Evolutionary conservation across 2,797 vertebrate species (phyloP).

Genomic region (Sylvilagus floridanus): DNA sequence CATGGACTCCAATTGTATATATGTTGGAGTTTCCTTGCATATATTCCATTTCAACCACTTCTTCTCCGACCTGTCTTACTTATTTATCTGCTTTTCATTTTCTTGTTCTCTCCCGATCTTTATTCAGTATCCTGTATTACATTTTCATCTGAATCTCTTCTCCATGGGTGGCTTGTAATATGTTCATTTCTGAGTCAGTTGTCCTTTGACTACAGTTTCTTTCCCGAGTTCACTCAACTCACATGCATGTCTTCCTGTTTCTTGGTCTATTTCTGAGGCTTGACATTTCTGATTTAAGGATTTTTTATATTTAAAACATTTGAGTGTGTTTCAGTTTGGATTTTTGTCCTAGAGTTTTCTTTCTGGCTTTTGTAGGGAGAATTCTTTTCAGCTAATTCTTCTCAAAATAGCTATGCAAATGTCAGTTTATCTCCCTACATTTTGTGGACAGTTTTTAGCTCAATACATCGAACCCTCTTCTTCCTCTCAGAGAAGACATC

Average conservation of each 20-base stretch:
- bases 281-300: conserved; percentile 39
- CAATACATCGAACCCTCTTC: background rate
- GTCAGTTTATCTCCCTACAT: background rate
- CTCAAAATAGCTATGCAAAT: background rate
- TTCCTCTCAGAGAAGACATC: background rate
- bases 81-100: background rate
- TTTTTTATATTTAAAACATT: conserved; percentile 24
- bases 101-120: background rate
- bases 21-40: background rate
- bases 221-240: conserved; percentile 9
- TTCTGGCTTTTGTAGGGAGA: background rate
- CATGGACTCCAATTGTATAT: background rate
- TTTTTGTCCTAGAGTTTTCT: background rate
- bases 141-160: conserved; percentile 3
- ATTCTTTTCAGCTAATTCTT: background rate
- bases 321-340: background rate
- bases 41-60: conserved; percentile 15
- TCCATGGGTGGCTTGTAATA: background rate
- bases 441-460: background rate
- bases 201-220: conserved; percentile 16
- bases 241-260: background rate
- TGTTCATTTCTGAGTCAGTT: conserved; percentile 13
- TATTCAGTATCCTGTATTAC: background rate
- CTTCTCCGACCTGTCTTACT: conserved; percentile 32
- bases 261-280: conserved; percentile 34